phyloP scores from a whole-genome alignment of 2,113 vertebrate genomes.

The Poeciliopsis prolifica region DNA sequence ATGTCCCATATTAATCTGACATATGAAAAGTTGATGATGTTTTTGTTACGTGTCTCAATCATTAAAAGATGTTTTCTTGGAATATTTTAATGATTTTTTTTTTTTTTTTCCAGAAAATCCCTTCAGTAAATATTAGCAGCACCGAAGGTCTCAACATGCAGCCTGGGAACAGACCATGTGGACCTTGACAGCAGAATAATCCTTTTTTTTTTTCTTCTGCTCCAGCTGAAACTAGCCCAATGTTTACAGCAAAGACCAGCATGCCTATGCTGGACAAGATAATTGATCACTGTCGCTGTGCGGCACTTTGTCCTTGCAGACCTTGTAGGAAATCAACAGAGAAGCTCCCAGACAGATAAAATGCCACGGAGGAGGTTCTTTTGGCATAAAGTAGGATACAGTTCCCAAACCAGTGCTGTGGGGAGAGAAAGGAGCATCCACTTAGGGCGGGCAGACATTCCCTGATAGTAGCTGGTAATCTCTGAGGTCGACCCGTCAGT shows the following conservation, averaged over 20 bases:
- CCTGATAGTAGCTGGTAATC: slow-evolving; percentile 73
- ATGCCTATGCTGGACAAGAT: slow-evolving; percentile 22
- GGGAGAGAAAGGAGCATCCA: slow-evolving; percentile 67
- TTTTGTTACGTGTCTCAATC: slow-evolving; percentile 2
- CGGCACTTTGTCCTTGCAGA: slow-evolving; percentile 46
- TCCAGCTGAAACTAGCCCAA: slow-evolving; percentile 3
- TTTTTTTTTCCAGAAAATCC: background rate
- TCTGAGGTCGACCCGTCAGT: slow-evolving; percentile 71
- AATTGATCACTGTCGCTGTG: slow-evolving; percentile 63
- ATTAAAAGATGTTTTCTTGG: background rate
- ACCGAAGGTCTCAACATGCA: slow-evolving; percentile 62
- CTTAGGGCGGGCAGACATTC: slow-evolving; percentile 57
- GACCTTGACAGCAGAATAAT: slow-evolving; percentile 45
- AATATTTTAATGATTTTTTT: slow-evolving; percentile 24
- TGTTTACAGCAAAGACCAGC: slow-evolving; percentile 44
- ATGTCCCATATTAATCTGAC: background rate
- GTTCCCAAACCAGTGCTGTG: slow-evolving; percentile 49
- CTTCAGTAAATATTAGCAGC: slow-evolving; percentile 22
- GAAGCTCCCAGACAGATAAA: slow-evolving; percentile 70
- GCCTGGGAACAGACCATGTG: slow-evolving; percentile 80
- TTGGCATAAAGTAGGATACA: slow-evolving; percentile 43
- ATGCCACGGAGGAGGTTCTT: slow-evolving; percentile 46
- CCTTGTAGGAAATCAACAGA: slow-evolving; percentile 68
- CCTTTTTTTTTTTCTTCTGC: slow-evolving; percentile 27
- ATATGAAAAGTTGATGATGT: background rate